Base-by-base conservation (phyloP, 2,113 vertebrate species). In the Oenanthe oenanthe region DNA sequence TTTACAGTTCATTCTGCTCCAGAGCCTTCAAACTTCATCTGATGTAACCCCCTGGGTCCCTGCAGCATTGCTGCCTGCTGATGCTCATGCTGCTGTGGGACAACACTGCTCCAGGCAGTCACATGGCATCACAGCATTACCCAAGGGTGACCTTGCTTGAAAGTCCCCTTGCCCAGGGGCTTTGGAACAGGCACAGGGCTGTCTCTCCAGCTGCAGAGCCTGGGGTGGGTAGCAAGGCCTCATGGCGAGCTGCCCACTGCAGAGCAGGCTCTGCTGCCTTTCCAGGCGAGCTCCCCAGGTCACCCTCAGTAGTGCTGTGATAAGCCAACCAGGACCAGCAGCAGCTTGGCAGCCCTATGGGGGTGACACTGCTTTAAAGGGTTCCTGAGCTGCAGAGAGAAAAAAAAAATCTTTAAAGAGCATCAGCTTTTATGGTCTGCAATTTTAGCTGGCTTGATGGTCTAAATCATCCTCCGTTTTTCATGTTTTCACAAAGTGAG, bases 401-500 rank as follows among this genome's bases (percentile, higher is more conserved):
- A 36, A 71, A 70, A 36, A 36, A 74, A 89, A 93, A 87, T 92
- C 95, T 95, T 92, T 94, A 93, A 93, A 95, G 92, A 96, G 73
- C 92, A 91, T 94, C 95, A 84, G 93, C 96, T 94, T 96, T 97
- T 96, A 92, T 88, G 92, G 90, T 95, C 92, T 93, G 88, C 88
- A 96, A 90, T 95, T 96, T 88, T 85, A 95, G 86, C 89, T 90
- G 78, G 90, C 93, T 93, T 96, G 84, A 91, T 94, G 91, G 92
- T 87, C 92, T 89, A 94, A 91, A 95, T 97, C 95, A 93, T 93
- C 93, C 78, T 97, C 88, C 96, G 89, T 94, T 97, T 97, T 97
- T 97, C 95, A 96, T 95, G 95, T 97, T 95, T 96, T 92, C 89
- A 95, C 93, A 95, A 95, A 95, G 95, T 50, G n/a, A 95, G 71